Conservation (phyloP, 2,113 vertebrate species). For the Calidris pugnax region DNA sequence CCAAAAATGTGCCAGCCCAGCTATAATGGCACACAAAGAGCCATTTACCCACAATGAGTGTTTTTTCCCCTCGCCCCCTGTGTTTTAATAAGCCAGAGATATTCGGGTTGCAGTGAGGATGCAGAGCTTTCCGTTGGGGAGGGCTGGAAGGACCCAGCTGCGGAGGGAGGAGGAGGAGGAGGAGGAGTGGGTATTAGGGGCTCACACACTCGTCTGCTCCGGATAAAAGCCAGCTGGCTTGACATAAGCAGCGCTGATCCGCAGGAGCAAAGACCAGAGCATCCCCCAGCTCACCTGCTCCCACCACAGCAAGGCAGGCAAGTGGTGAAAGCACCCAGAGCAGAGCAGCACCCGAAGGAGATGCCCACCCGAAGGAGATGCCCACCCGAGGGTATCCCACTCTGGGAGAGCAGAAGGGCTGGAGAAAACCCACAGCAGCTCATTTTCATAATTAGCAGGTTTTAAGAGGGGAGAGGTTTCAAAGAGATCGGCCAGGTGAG, state of each 20-base stretch:
- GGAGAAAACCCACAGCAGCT: no score
- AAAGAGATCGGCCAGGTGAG: slow-evolving; percentile 96
- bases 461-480: no score
- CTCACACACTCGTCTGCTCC: neutral
- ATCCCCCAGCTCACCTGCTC: neutral
- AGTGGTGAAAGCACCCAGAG: neutral
- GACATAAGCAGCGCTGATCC: neutral
- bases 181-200: neutral
- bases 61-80: neutral
- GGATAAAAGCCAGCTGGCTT: neutral
- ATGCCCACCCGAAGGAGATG: no score
- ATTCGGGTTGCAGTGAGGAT: neutral
- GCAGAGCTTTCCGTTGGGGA: neutral
- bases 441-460: no score
- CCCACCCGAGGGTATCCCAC: no score
- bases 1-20: fast-evolving
- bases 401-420: no score
- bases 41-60: fast-evolving
- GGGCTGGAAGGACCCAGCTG: neutral
- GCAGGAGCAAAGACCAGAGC: neutral
- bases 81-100: neutral
- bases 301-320: neutral
- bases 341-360: neutral
- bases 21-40: fast-evolving
- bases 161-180: neutral